These are phyloP conservation scores for Nothocercus julius DNA, from an alignment of 2,113 vertebrate species.

Conservation along the genomic window DNA sequence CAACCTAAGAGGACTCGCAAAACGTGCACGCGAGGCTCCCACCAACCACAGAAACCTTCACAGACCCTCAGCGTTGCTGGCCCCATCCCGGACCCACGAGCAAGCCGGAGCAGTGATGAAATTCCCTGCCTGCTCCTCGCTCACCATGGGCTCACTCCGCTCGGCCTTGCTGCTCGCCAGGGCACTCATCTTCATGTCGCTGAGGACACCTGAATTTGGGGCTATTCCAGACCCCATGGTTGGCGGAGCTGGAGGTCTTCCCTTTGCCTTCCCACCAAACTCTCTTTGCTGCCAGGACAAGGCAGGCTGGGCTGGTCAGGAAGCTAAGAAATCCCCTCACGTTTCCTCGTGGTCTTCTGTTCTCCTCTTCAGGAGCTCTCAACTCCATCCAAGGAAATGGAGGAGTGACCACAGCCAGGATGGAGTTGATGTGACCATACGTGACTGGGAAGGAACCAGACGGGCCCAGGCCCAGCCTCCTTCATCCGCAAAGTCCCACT, in stretches of 20 bases:
- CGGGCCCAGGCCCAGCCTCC: conserved; percentile 13
- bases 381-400: neutral
- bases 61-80: neutral
- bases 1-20: neutral
- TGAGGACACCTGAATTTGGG: neutral
- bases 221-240: neutral
- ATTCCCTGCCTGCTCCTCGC: neutral
- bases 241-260: neutral
- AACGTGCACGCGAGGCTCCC: rapidly evolving
- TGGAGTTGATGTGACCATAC: neutral
- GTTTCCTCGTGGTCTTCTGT: neutral
- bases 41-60: neutral
- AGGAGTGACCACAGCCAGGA: neutral
- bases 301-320: neutral
- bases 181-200: neutral
- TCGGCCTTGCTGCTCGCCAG: neutral
- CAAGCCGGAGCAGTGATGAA: neutral
- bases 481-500: neutral
- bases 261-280: neutral
- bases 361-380: neutral
- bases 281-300: neutral
- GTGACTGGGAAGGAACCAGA: neutral
- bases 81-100: neutral
- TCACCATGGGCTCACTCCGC: neutral
- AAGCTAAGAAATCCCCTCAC: neutral